Evolutionary conservation across 2,888 invertebrate species (phyloP), one percentile per base, ranked within the genome.

Genomic region (Napeogenes sylphis): DNA sequence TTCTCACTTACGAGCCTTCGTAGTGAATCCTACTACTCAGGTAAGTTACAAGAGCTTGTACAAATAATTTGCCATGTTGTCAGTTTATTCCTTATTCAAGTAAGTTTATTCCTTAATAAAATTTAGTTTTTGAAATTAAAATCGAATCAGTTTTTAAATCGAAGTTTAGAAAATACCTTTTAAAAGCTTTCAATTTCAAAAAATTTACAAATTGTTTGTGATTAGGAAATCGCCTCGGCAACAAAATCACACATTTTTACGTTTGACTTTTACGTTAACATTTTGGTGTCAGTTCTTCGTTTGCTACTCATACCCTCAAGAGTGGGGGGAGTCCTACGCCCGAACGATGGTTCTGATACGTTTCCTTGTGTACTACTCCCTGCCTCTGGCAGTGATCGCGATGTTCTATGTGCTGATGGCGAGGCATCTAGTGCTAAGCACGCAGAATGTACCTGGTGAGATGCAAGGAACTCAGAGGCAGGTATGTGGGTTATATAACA

Each of bases 361-460:
- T 57, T 94, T 94, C 75, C 87, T 97, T 61, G 91, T 97, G 59
- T 97, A 97, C 90, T 98, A 98, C 85, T 93, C 95, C 3, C 88
- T 98, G 47, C 98, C 98, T 0, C 86, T 98, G 72, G 85, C 93
- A n/a, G 93, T 97, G 67, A 98, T 98, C 73, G 94, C 94, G 0
- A 89, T 94, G 59, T 98, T 98, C 91, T 98, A 98, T 90, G 91
- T 95, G 47, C 87, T 97, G 72, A 98, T 98, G 95, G 98, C 98
- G 0, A 91, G 94, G 3, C 95, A 96, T 75, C 91, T 98, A 58
- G 93, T 98, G 70, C 92, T 94, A 59, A 95, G 95, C 75, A 95
- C 96, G 6, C 93, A 92, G 76, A 94, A 95, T 75, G 93, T 97
- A 78, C 96, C 96, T 0, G 96, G 96, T 0, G 96, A 97, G 82